A percentile compares a stretch with the other conserved stretches of the same genome.
Evolutionary conservation across 1,140 invertebrate species (phyloP).

Genomic region (Drosophila simulans): DNA sequence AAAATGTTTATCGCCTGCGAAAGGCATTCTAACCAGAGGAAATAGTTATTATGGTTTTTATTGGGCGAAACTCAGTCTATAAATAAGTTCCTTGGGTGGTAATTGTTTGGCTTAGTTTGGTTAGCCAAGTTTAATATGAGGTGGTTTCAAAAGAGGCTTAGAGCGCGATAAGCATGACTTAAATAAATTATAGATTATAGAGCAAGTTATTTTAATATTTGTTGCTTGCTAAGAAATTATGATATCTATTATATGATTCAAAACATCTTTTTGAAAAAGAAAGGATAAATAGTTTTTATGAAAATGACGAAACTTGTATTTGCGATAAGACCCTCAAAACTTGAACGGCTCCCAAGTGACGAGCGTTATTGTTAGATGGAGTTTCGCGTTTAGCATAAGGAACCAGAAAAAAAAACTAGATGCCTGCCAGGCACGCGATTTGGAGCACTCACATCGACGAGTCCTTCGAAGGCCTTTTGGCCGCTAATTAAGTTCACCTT

Average conservation of each 20-base stretch:
- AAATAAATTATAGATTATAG: background rate
- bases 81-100: constrained; percentile 18
- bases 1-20: constrained; percentile 34
- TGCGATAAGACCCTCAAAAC: constrained; percentile 10
- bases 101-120: constrained; percentile 1
- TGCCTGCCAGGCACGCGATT: constrained; percentile 62
- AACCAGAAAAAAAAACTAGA: constrained; percentile 28
- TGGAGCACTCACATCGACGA: constrained; percentile 18
- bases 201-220: too few relatives aligned
- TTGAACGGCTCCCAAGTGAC: constrained; percentile 12
- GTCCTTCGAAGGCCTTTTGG: constrained; percentile 46
- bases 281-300: background rate
- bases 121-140: background rate
- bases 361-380: constrained; percentile 28
- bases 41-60: constrained; percentile 23
- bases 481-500: constrained; percentile 73
- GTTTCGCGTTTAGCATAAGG: constrained; percentile 21
- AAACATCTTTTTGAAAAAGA: too few relatives aligned
- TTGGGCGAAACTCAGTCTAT: constrained; percentile 10
- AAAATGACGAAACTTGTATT: background rate
- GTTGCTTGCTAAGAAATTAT: too few relatives aligned
- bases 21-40: constrained; percentile 7
- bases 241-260: too few relatives aligned
- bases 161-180: background rate
- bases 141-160: background rate